A percentile compares a stretch with the other conserved stretches of the same genome.
phyloP scores from a whole-genome alignment of 2,113 vertebrate genomes.

The Maccullochella peelii region DNA sequence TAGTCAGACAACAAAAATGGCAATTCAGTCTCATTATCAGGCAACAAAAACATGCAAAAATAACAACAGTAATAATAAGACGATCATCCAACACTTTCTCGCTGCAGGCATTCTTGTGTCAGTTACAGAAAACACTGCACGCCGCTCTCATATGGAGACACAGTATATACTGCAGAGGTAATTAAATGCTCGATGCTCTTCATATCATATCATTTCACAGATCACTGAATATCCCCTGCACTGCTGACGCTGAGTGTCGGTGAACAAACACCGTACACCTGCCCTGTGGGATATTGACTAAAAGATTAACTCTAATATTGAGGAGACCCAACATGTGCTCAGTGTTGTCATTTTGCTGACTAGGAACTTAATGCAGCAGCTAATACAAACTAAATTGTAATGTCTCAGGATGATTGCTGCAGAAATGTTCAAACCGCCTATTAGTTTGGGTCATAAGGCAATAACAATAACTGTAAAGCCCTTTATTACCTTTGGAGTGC shows the following conservation, averaged over 20 bases:
- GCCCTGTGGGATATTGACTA: constrained; percentile 20
- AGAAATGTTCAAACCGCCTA: not conserved
- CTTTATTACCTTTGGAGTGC: not conserved
- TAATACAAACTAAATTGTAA: too few species aligned
- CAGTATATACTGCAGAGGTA: constrained; percentile 30
- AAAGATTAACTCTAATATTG: constrained; percentile 3
- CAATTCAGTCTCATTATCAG: not conserved
- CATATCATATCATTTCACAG: constrained; percentile 53
- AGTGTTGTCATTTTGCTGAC: not conserved
- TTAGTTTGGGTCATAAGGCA: not conserved
- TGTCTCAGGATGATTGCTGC: not conserved
- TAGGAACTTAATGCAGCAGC: not conserved
- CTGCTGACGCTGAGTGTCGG: not conserved
- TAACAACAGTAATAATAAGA: not conserved
- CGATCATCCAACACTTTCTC: not conserved
- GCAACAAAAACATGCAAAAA: not conserved
- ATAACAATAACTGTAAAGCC: not conserved
- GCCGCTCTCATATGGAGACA: not conserved
- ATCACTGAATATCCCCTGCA: constrained; percentile 7
- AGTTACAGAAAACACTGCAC: not conserved
- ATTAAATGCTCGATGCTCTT: constrained; percentile 42
- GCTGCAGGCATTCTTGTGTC: not conserved
- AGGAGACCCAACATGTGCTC: not conserved
- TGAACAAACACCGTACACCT: not conserved
- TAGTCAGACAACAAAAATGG: too few species aligned